Evolutionary conservation across 2,113 vertebrate genomes (phyloP).

Genomic region (Heterotis niloticus): DNA sequence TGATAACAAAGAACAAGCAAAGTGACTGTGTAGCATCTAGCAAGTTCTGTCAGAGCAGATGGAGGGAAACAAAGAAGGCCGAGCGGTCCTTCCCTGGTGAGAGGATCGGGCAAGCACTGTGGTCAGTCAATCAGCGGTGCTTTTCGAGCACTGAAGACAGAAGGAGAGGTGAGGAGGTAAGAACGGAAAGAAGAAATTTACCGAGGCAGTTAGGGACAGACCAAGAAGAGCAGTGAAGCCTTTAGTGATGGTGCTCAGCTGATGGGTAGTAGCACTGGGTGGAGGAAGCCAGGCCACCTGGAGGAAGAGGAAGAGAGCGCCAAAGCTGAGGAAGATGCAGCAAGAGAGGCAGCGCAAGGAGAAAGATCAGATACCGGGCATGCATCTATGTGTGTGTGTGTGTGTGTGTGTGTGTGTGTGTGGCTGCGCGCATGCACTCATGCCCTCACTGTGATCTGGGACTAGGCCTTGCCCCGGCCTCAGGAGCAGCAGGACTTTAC

Average conservation of each 20-base stretch:
- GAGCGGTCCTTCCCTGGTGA: background rate
- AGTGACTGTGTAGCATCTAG: background rate
- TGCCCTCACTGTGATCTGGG: constrained; percentile 68
- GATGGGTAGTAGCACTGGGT: constrained; percentile 79
- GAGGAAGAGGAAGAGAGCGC: constrained; percentile 60
- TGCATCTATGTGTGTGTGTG: background rate
- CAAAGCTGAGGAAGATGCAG: constrained; percentile 43
- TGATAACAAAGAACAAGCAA: background rate
- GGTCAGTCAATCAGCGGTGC: background rate
- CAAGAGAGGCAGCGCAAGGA: background rate
- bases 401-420: background rate
- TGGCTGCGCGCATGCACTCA: too few species aligned
- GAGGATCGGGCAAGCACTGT: background rate
- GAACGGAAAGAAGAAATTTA: constrained; percentile 46
- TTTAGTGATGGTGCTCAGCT: constrained; percentile 76
- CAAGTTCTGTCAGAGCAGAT: background rate
- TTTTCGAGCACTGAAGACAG: constrained; percentile 38
- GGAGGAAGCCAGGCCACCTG: constrained; percentile 72
- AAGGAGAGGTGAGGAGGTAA: constrained; percentile 53
- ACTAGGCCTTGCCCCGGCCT: constrained; percentile 72
- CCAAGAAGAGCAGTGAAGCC: constrained; percentile 80
- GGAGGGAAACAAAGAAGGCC: background rate
- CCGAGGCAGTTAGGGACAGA: constrained; percentile 79
- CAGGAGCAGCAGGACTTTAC: constrained; percentile 71
- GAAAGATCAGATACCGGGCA: background rate